A percentile compares a stretch with the other conserved stretches of the same genome.
Evolutionary conservation across 1,140 invertebrate species (phyloP).

Genomic region (Cataglyphis hispanica): DNA sequence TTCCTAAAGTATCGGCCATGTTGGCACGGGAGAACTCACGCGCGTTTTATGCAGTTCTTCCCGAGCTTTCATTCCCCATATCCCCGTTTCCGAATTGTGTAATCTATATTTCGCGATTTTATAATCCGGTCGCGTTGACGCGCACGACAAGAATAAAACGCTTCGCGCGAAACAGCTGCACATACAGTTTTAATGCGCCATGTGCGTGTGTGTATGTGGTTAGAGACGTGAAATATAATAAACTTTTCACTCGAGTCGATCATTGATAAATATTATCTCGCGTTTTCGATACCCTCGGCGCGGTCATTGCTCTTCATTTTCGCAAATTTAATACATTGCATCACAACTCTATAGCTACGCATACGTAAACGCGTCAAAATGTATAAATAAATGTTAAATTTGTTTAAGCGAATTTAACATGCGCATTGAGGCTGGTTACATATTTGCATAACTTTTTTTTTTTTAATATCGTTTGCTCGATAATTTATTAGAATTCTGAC

Average conservation of each 20-base stretch:
- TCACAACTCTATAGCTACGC: neutral
- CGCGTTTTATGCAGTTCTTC: neutral
- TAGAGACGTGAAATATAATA: slow-evolving; percentile 41
- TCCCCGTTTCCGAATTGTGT: no score
- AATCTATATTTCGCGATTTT: neutral
- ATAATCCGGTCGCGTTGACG: neutral
- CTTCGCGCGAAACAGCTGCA: neutral
- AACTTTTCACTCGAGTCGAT: slow-evolving; percentile 53
- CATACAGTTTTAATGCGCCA: neutral
- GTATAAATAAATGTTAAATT: slow-evolving; percentile 60
- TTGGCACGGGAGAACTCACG: slow-evolving; percentile 62
- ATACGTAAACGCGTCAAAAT: slow-evolving; percentile 39
- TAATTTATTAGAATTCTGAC: slow-evolving; percentile 39
- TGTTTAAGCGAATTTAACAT: slow-evolving; percentile 52
- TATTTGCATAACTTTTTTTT: slow-evolving; percentile 57
- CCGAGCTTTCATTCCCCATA: no score
- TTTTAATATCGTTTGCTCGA: slow-evolving; percentile 38
- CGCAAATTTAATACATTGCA: slow-evolving; percentile 29
- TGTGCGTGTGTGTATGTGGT: neutral
- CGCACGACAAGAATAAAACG: neutral
- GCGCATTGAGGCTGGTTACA: slow-evolving; percentile 4
- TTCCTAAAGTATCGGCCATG: slow-evolving; percentile 70
- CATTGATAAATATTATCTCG: slow-evolving; percentile 48
- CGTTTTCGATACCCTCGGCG: slow-evolving; percentile 39
- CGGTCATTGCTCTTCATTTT: slow-evolving; percentile 47